A percentile compares a stretch with the other conserved stretches of the same genome.
These are phyloP conservation scores for Scortum barcoo DNA, from an alignment of 2,113 vertebrate species.

Conservation along the genomic window DNA sequence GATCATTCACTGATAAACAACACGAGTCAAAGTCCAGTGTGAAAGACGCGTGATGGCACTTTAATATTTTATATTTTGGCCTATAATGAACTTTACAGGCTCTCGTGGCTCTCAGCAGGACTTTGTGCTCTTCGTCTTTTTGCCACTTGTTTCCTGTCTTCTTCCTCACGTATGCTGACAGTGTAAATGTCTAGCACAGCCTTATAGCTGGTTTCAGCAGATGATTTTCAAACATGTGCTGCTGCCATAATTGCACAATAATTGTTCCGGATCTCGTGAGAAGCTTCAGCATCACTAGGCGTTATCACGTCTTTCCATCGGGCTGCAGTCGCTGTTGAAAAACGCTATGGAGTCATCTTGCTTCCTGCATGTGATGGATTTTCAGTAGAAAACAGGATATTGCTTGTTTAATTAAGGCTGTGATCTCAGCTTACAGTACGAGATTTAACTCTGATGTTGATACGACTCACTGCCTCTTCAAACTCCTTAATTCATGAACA, in stretches of 20 bases:
- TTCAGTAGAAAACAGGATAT: constrained; percentile 4
- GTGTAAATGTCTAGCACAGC: not conserved
- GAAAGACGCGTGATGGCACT: too few relatives aligned
- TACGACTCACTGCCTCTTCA: not conserved
- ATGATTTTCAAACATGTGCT: constrained; percentile 1
- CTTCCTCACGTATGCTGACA: too few relatives aligned
- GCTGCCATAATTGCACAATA: constrained; percentile 5
- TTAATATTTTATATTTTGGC: not conserved
- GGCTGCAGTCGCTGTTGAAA: not conserved
- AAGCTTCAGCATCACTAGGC: not conserved
- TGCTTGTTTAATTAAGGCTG: not conserved
- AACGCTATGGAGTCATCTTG: not conserved
- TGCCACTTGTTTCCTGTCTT: too few relatives aligned
- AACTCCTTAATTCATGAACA: not conserved
- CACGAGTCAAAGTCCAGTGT: too few relatives aligned
- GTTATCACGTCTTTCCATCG: not conserved
- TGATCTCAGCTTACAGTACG: not conserved
- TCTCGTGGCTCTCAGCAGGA: not conserved
- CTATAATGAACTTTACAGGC: not conserved
- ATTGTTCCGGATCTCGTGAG: not conserved
- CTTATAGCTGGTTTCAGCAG: not conserved
- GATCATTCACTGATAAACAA: too few relatives aligned
- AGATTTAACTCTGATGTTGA: not conserved
- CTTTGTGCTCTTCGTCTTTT: too few relatives aligned
- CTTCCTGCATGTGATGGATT: not conserved